A percentile compares a stretch with the other conserved stretches of the same genome.
Evolutionary conservation across 2,888 invertebrate species (phyloP).

Genomic region (Epirrita christyi): DNA sequence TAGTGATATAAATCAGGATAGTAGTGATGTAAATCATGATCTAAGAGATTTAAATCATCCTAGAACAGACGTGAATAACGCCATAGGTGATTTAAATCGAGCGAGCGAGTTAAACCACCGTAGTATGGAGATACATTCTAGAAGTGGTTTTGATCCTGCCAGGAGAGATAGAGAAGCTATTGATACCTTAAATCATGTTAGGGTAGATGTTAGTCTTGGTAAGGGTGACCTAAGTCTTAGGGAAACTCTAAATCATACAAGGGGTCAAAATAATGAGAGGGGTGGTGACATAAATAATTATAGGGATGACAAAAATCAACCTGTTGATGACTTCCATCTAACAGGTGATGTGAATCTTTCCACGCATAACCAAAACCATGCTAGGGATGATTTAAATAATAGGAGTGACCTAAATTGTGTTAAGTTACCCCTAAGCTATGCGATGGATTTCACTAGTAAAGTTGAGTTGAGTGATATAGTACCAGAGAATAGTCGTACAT

Average conservation of each 20-base stretch:
- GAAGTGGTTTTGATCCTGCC: neutral
- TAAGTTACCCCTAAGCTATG: neutral
- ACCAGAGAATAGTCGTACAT: neutral
- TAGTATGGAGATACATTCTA: neutral
- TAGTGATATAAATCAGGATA: neutral
- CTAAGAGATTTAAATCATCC: neutral
- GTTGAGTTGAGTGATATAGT: no score
- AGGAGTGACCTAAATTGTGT: neutral
- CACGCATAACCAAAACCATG: neutral
- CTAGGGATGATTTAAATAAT: neutral
- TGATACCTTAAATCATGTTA: neutral
- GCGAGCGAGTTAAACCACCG: neutral
- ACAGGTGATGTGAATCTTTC: neutral
- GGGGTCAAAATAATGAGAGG: constrained; percentile 1
- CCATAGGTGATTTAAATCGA: neutral
- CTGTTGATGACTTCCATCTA: no score
- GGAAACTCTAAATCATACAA: neutral
- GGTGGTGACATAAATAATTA: neutral
- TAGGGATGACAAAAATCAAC: neutral
- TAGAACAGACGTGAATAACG: neutral
- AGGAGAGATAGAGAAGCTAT: neutral
- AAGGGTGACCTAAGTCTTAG: neutral
- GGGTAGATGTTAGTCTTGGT: neutral
- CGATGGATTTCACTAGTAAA: neutral
- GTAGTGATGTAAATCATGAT: neutral